phyloP scores from a whole-genome alignment of 1,140 invertebrate genomes.

The Melipona quadrifasciata region DNA sequence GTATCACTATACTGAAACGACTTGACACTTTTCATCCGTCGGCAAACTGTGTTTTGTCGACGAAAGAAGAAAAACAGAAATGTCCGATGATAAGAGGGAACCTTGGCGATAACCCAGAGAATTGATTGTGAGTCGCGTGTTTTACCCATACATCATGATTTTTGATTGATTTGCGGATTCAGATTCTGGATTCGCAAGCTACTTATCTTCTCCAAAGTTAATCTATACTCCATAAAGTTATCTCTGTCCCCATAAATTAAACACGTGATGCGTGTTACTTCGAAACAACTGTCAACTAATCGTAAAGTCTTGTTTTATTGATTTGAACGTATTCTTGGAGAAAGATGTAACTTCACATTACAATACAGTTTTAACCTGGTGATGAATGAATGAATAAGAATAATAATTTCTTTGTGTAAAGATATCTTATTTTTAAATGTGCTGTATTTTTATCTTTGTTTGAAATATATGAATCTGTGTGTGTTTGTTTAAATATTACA shows the following conservation, averaged over 20 bases:
- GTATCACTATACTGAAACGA: slow-evolving; percentile 51
- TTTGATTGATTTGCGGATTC: slow-evolving; percentile 5
- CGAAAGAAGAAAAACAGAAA: slow-evolving; percentile 37
- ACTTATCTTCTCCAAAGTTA: not conserved
- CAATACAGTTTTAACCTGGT: not conserved
- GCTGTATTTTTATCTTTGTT: not conserved
- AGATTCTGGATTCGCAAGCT: not conserved
- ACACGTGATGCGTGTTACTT: not conserved
- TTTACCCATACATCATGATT: not conserved
- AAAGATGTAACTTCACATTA: not conserved
- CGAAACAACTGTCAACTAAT: not conserved
- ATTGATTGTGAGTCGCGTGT: slow-evolving; percentile 13
- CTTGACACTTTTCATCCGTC: not conserved
- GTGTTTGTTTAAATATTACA: no score
- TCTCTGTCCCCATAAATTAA: not conserved
- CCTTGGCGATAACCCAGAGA: slow-evolving; percentile 59
- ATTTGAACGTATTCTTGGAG: no score
- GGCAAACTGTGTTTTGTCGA: slow-evolving; percentile 34
- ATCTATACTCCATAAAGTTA: not conserved
- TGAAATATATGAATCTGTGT: no score
- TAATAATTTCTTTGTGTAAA: not conserved
- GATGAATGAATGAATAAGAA: no score
- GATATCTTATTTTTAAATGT: not conserved
- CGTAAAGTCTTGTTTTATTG: not conserved
- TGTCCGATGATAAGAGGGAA: slow-evolving; percentile 55